phyloP scores from a whole-genome alignment of 2,797 vertebrate species.

The Lophotriccus pileatus region DNA sequence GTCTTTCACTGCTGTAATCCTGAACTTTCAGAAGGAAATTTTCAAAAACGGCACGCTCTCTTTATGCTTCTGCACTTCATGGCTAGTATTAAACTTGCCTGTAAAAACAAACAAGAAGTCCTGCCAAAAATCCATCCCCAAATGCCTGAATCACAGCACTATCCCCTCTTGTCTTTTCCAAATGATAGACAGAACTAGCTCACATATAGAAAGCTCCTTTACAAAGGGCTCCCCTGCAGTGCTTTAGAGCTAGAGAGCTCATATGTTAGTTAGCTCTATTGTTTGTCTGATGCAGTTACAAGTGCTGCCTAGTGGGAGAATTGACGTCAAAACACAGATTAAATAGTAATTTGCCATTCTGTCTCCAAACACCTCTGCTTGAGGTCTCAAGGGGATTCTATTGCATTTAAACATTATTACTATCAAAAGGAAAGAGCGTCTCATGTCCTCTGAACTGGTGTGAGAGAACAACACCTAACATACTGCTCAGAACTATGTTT shows the following conservation, averaged over 20 bases:
- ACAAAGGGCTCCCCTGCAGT: conserved; percentile 12
- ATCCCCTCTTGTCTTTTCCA: conserved; percentile 1
- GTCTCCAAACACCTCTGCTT: conserved; percentile 30
- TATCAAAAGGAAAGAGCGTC: conserved; percentile 4
- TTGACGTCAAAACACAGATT: conserved; percentile 38
- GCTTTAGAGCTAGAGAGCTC: conserved; percentile 15
- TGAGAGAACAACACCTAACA: background rate
- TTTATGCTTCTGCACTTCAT: background rate
- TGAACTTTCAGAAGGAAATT: background rate
- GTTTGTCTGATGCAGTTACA: conserved; percentile 37
- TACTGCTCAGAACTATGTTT: conserved; percentile 6
- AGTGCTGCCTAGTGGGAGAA: conserved; percentile 40
- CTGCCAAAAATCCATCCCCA: conserved; percentile 17
- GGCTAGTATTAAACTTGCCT: background rate
- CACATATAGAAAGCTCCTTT: background rate
- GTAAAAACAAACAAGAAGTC: conserved; percentile 2
- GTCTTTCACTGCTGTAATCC: conserved; percentile 29
- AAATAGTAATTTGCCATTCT: conserved; percentile 17
- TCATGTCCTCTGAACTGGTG: background rate
- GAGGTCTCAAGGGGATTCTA: background rate
- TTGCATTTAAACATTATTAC: background rate
- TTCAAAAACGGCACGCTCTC: background rate
- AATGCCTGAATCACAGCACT: conserved; percentile 6
- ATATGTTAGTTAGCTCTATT: conserved; percentile 7
- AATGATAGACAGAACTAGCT: conserved; percentile 38